phyloP scores from a whole-genome alignment of 64 coral and sea anemone genomes.

The Platygyra sinensis region DNA sequence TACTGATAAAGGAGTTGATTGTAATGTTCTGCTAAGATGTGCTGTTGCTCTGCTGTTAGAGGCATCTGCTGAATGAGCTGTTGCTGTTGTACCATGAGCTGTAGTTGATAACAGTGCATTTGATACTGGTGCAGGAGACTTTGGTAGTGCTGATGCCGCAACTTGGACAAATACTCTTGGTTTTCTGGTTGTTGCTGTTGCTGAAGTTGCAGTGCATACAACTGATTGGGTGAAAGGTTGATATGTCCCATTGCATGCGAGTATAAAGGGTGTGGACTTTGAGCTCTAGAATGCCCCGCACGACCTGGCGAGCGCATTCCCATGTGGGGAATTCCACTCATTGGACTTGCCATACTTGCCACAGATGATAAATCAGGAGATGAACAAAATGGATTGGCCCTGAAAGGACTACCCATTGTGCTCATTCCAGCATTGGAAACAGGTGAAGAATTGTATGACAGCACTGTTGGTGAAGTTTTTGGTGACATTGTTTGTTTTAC shows the following conservation, averaged over 20 bases:
- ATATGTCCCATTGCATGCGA: constrained; percentile 1
- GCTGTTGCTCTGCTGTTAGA: constrained; percentile 32
- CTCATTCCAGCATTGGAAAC: constrained; percentile 11
- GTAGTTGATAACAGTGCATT: constrained; percentile 54
- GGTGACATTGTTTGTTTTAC: constrained; percentile 24
- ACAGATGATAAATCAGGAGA: constrained; percentile 34
- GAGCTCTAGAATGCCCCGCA: background rate
- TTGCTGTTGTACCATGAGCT: constrained; percentile 53
- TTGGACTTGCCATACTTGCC: constrained; percentile 32
- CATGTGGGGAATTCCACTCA: constrained; percentile 37
- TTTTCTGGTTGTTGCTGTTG: constrained; percentile 45
- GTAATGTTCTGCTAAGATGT: constrained; percentile 25
- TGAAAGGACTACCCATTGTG: constrained; percentile 27
- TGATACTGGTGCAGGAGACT: constrained; percentile 44
- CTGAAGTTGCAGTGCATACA: constrained; percentile 62
- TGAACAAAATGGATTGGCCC: constrained; percentile 21
- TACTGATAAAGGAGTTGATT: constrained; percentile 59
- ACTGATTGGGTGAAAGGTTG: constrained; percentile 26
- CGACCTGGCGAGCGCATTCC: constrained; percentile 17
- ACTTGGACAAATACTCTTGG: constrained; percentile 7
- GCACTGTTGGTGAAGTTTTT: background rate
- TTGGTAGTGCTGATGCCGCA: constrained; percentile 48
- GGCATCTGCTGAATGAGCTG: constrained; percentile 40
- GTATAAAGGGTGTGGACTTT: constrained; percentile 23
- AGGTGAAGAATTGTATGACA: constrained; percentile 12